Evolutionary conservation across 2,113 vertebrate genomes (phyloP), one percentile per base, ranked within the genome.

Genomic region (Ameiurus melas): DNA sequence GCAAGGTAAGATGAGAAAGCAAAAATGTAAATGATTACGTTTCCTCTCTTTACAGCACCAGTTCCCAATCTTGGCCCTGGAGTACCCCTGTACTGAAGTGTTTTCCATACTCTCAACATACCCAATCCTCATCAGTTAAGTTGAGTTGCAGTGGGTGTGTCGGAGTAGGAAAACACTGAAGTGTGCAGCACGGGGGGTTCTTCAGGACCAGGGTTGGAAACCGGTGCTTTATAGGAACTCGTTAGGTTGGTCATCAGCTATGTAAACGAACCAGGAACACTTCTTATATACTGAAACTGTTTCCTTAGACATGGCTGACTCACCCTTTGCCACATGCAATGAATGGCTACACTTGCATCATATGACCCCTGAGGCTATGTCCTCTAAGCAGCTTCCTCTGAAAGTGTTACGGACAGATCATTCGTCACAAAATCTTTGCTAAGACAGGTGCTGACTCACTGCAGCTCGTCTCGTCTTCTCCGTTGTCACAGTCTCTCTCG

Each of bases 401-500:
- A 4, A 85, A n/a, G 16, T 55, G 30, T 22, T 47, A 64, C 5
- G 12, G 53, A 43, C 10, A 30, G 22, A 90, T 80, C 43, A 51
- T 51, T 71, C 25, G 20, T 43, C 17, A 58, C 22, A 39, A 22
- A n/a, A 39, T 22, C 30, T 19, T 27, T 55, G 64, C 17, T 12
- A 64, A 58, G 22, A 25, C 43, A 43, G 27, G 27, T 9, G 5
- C 77, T 68, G 80, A 94, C 97, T 94, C 96, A 99, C 98, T 97
- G 95, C 98, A 99, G 94, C 96, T 96, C 87, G 96, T 92, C 94
- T 99, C 98, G 89, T 99, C 98, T 94, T 97, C 97, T 88, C 96
- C 98, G 89, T 95, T 97, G 94, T 97, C 97, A 92, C 98, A 99
- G 94, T 99, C 98, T 91, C 93, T 96, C 93, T 99, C 97, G 84